These are phyloP conservation scores for Falco novaeseelandiae DNA, from an alignment of 2,797 vertebrate genomes.

Conservation along the genomic window DNA sequence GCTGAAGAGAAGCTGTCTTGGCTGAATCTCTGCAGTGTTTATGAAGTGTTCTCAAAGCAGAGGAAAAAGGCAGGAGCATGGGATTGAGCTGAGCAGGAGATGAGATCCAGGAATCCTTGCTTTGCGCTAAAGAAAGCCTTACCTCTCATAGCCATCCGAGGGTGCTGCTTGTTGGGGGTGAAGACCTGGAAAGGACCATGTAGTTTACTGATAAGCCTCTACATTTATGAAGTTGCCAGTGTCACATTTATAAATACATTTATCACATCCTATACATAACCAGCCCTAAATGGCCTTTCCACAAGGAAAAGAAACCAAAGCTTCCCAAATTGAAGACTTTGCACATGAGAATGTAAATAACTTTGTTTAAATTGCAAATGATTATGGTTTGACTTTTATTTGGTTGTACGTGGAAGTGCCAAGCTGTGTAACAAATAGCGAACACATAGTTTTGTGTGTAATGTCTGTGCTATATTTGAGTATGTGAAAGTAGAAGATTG, in stretches of 20 bases:
- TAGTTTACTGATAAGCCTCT: neutral
- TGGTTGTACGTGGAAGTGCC: neutral
- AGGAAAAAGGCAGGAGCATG: neutral
- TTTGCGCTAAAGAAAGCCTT: neutral
- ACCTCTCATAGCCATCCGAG: neutral
- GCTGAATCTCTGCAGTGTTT: neutral
- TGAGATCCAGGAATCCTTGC: neutral
- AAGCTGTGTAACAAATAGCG: neutral
- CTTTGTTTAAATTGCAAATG: neutral
- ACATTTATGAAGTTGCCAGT: neutral
- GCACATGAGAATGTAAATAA: accelerated
- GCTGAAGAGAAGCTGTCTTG: neutral
- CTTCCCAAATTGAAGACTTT: neutral
- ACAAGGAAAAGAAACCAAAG: neutral
- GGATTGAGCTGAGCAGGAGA: neutral
- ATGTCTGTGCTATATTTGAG: neutral
- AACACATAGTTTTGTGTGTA: neutral
- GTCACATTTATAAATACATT: neutral
- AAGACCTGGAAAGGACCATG: neutral
- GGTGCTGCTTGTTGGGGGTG: neutral
- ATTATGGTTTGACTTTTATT: neutral
- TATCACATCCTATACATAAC: neutral
- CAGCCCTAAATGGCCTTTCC: neutral
- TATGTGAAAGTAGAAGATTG: neutral
- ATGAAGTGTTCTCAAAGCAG: neutral